Percentiles rank a stretch among this genome's conserved stretches.
phyloP scores from a whole-genome alignment of 2,888 invertebrate genomes.

The Pseudoips prasinana region DNA sequence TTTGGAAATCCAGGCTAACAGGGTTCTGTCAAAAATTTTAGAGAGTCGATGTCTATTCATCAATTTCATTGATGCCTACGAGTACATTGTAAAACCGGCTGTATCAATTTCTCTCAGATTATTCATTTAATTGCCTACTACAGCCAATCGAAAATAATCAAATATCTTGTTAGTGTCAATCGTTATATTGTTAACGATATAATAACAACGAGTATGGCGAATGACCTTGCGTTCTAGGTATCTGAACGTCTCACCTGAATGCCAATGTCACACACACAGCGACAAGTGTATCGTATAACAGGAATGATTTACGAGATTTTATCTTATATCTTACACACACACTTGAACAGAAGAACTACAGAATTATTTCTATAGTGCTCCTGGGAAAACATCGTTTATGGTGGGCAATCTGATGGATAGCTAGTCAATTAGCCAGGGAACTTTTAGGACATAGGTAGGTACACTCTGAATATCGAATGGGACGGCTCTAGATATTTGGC shows the following conservation, averaged over 20 bases:
- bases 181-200: slow-evolving; percentile 24
- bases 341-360: too few species aligned
- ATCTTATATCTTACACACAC: slow-evolving; percentile 15
- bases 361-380: too few species aligned
- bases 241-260: slow-evolving; percentile 66
- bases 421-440: too few species aligned
- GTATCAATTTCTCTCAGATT: slow-evolving; percentile 5
- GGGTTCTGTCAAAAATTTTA: slow-evolving; percentile 1
- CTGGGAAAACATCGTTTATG: too few species aligned
- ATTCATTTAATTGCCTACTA: slow-evolving; percentile 2
- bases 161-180: slow-evolving; percentile 8
- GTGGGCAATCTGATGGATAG: too few species aligned
- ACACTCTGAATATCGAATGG: too few species aligned
- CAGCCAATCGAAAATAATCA: slow-evolving; percentile 6
- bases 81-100: slow-evolving; percentile 9
- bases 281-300: slow-evolving; percentile 36
- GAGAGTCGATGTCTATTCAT: not conserved
- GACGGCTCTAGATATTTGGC: too few species aligned
- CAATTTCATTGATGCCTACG: not conserved
- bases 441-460: too few species aligned
- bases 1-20: too few species aligned
- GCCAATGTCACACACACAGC: slow-evolving; percentile 59
- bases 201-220: slow-evolving; percentile 50
- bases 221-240: slow-evolving; percentile 63
- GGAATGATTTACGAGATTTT: slow-evolving; percentile 31